Evolutionary conservation across 1,140 invertebrate species (phyloP).

Genomic region (Drosophila burlai): DNA sequence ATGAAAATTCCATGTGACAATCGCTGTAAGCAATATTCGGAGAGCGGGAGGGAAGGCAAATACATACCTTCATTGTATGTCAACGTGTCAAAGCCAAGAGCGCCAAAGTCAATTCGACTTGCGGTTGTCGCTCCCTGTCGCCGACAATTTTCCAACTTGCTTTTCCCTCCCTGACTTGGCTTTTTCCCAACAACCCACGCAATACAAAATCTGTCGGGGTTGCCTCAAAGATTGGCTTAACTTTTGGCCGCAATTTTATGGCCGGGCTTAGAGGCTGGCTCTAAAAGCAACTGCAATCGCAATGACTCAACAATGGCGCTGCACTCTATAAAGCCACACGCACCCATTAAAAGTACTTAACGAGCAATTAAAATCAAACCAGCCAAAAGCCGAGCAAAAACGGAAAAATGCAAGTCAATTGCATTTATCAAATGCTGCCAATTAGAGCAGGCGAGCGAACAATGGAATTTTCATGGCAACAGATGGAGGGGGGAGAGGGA

Average conservation of each 20-base stretch:
- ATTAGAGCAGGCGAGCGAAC: slow-evolving; percentile 59
- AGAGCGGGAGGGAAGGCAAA: slow-evolving; percentile 45
- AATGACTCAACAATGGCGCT: slow-evolving; percentile 45
- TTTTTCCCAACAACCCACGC: not conserved
- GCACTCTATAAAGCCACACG: slow-evolving; percentile 35
- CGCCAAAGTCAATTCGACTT: slow-evolving; percentile 80
- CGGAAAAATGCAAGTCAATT: slow-evolving; percentile 58
- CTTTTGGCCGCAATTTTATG: slow-evolving; percentile 43
- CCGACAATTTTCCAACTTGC: slow-evolving; percentile 45
- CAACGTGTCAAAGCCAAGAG: slow-evolving; percentile 81
- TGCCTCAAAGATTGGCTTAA: slow-evolving; percentile 42
- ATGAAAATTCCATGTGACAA: slow-evolving; percentile 79
- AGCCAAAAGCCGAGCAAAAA: slow-evolving; percentile 23
- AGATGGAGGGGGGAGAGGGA: not conserved
- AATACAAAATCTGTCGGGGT: slow-evolving; percentile 6
- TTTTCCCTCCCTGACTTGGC: slow-evolving; percentile 1
- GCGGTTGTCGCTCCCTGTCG: slow-evolving; percentile 61
- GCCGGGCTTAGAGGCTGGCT: slow-evolving; percentile 12
- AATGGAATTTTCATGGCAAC: slow-evolving; percentile 45
- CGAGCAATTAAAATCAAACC: slow-evolving; percentile 74
- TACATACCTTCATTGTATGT: slow-evolving; percentile 78
- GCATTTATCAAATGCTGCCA: slow-evolving; percentile 81
- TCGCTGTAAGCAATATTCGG: slow-evolving; percentile 70
- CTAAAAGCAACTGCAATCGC: slow-evolving; percentile 11
- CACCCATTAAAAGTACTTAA: slow-evolving; percentile 73